These are phyloP conservation scores for Clusia tigrina DNA, from an alignment of 2,888 invertebrate genomes.

Conservation along the genomic window DNA sequence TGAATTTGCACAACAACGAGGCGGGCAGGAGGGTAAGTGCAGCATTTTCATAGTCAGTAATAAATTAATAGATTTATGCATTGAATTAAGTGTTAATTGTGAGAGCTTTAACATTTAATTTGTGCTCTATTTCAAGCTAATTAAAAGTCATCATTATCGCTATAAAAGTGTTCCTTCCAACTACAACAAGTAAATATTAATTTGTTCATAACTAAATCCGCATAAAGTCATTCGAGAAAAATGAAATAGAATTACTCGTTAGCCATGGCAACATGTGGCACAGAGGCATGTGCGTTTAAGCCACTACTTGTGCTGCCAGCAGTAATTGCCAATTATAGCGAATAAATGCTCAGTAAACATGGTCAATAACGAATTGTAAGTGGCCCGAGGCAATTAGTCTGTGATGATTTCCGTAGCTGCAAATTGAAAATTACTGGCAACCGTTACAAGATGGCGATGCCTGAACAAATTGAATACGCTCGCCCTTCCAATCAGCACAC, in stretches of 20 bases:
- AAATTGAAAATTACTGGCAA: constrained; percentile 31
- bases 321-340: background rate
- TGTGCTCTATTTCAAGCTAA: too few species aligned
- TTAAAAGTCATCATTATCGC: too few species aligned
- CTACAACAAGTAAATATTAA: too few species aligned
- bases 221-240: background rate
- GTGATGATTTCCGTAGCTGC: constrained; percentile 30
- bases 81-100: too few species aligned
- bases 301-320: background rate
- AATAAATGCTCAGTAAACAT: background rate
- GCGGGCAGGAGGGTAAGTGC: constrained; percentile 90
- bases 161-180: too few species aligned
- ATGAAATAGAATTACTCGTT: background rate
- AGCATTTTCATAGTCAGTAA: background rate
- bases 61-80: too few species aligned
- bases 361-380: background rate
- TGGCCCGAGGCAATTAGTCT: constrained; percentile 32
- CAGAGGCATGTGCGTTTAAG: too few species aligned
- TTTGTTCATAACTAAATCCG: too few species aligned
- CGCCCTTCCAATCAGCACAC: too few species aligned
- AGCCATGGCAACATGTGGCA: background rate
- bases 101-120: too few species aligned
- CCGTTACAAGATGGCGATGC: too few species aligned
- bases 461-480: too few species aligned
- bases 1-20: constrained; percentile 99